These are phyloP conservation scores for Rhogogaster chlorosoma DNA, from an alignment of 2,888 invertebrate genomes.

Conservation along the genomic window DNA sequence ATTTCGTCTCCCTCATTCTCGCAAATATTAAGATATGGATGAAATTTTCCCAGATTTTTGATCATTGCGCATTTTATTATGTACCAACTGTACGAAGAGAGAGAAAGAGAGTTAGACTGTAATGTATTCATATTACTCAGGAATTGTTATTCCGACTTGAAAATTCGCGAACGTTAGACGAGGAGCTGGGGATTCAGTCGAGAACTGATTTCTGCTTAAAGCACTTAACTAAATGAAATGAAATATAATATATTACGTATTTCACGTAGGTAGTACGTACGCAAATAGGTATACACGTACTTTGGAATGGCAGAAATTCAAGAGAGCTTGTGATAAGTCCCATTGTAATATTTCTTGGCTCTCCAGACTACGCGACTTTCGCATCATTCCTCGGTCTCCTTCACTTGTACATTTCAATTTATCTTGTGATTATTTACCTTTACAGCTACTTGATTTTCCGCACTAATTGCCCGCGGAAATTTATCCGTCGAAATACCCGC, in stretches of 20 bases:
- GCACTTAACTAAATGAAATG: constrained; percentile 29
- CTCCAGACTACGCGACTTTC: not conserved
- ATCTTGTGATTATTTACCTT: not conserved
- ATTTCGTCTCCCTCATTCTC: not conserved
- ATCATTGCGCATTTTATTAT: constrained; percentile 4
- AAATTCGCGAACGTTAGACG: not conserved
- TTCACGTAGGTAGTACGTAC: not conserved
- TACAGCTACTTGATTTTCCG: not conserved
- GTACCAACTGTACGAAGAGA: not conserved
- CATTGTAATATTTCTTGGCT: not conserved
- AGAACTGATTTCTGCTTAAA: not conserved
- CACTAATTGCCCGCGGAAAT: constrained; percentile 17
- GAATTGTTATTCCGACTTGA: constrained; percentile 9
- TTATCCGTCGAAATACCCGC: not conserved
- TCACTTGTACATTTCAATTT: not conserved
- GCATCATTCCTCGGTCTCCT: not conserved
- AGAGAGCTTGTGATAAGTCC: not conserved
- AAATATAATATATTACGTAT: constrained; percentile 1
- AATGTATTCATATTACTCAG: not conserved
- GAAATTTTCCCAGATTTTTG: not conserved
- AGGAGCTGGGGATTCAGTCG: not conserved
- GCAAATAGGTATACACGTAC: not conserved
- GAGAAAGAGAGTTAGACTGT: not conserved
- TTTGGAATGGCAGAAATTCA: not conserved
- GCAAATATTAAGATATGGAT: not conserved